phyloP scores from a whole-genome alignment of 2,113 vertebrate species.

The Ellobius talpinus region DNA sequence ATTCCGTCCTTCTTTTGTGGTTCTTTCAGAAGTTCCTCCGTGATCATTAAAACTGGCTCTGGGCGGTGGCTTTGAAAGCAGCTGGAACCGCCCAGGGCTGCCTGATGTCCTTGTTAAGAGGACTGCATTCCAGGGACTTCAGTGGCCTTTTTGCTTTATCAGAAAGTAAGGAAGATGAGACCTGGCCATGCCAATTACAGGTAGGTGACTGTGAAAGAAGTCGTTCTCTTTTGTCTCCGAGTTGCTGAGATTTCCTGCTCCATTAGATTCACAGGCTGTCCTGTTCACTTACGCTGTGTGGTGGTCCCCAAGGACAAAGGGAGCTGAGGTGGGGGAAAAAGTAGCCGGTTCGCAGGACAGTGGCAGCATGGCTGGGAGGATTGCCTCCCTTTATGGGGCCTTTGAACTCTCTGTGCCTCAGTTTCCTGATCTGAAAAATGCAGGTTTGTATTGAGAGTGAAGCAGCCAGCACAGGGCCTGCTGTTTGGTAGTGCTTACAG shows the following conservation, averaged over 20 bases:
- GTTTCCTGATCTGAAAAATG: conserved; percentile 28
- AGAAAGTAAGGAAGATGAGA: conserved; percentile 63
- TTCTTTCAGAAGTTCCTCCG: conserved; percentile 75
- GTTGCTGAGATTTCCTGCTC: conserved; percentile 49
- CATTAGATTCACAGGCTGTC: conserved; percentile 58
- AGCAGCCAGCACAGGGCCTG: background rate
- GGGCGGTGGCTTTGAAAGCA: conserved; percentile 77
- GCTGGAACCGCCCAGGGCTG: conserved; percentile 75
- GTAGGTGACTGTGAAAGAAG: background rate
- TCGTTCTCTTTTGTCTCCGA: conserved; percentile 43
- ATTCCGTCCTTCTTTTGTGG: conserved; percentile 57
- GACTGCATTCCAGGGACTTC: conserved; percentile 64
- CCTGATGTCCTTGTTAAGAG: conserved; percentile 73
- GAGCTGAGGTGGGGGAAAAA: background rate
- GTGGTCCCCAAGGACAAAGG: background rate
- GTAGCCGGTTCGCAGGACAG: background rate
- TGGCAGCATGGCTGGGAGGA: fast-evolving
- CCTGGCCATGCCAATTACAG: conserved; percentile 62
- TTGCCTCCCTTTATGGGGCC: fast-evolving
- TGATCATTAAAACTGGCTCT: conserved; percentile 84
- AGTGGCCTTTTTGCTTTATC: conserved; percentile 48
- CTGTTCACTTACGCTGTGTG: background rate
- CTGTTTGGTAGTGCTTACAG: background rate
- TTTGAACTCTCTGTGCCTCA: background rate
- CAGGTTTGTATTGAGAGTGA: background rate